phyloP scores from a whole-genome alignment of 2,113 vertebrate genomes.

The Rhabdornis inornatus region DNA sequence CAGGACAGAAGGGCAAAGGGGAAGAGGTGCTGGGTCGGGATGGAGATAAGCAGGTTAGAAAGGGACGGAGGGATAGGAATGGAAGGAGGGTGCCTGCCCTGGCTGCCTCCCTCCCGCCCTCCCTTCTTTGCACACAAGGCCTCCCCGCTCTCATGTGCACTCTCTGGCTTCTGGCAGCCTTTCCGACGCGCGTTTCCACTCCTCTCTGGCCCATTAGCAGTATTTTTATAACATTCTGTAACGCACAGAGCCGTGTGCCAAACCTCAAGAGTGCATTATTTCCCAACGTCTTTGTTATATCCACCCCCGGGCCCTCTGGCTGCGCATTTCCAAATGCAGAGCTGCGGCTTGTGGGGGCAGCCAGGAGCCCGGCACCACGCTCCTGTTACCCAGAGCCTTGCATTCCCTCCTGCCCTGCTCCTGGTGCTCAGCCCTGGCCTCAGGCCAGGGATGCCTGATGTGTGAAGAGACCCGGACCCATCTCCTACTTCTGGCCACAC shows the following conservation, averaged over 20 bases:
- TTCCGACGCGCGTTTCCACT: conserved; percentile 24
- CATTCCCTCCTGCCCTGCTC: background rate
- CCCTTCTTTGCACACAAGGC: conserved; percentile 29
- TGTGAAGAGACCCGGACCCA: fast-evolving
- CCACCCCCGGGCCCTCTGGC: background rate
- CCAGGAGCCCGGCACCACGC: fast-evolving
- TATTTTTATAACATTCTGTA: conserved; percentile 69
- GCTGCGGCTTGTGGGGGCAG: background rate
- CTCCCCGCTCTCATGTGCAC: background rate
- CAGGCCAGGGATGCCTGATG: too few relatives aligned
- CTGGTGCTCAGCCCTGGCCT: background rate
- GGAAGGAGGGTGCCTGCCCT: background rate
- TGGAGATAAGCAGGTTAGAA: background rate
- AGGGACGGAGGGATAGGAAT: background rate
- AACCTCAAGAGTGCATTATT: conserved; percentile 63
- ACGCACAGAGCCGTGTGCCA: conserved; percentile 41
- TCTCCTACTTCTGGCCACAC: background rate
- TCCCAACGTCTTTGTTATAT: conserved; percentile 53
- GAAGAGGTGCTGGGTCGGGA: fast-evolving
- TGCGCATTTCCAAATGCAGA: background rate
- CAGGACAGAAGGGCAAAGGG: fast-evolving
- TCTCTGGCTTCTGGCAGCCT: conserved; percentile 51
- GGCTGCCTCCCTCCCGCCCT: background rate
- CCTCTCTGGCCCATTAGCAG: conserved; percentile 66
- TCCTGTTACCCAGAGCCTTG: background rate